Conservation (phyloP, 1,140 invertebrate genomes). For the Macrobrachium nipponense region DNA sequence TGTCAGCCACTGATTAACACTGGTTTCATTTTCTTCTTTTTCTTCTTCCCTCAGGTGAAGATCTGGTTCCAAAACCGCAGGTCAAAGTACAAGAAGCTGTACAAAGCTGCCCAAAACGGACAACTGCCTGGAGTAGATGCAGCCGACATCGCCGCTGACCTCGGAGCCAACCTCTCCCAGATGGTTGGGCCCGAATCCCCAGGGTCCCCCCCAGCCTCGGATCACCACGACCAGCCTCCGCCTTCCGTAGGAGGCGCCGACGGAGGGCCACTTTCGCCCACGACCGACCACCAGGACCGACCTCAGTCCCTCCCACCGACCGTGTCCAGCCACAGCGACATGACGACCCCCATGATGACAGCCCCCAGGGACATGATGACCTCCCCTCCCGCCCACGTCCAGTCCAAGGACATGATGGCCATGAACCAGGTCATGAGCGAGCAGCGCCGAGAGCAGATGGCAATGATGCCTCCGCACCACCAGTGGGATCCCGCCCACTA, state of each 20-base stretch:
- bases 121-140: conserved; percentile 58
- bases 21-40: background rate
- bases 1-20: conserved; percentile 1
- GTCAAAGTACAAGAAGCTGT: conserved; percentile 97
- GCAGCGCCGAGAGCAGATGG: conserved; percentile 38
- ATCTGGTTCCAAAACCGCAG: conserved; percentile 98
- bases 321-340: conserved; percentile 37
- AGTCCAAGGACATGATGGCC: conserved; percentile 55
- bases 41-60: conserved; percentile 83
- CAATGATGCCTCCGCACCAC: conserved; percentile 32
- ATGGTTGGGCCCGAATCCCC: conserved; percentile 52
- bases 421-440: conserved; percentile 46
- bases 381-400: conserved; percentile 34
- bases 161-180: conserved; percentile 35
- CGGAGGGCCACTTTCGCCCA: conserved; percentile 52
- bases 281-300: conserved; percentile 46
- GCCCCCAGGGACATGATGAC: conserved; percentile 31
- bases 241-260: conserved; percentile 37
- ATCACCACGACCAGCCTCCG: conserved; percentile 45
- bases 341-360: conserved; percentile 41
- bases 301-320: conserved; percentile 56
- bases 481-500: conserved; percentile 59
- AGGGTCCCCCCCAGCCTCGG: conserved; percentile 37
- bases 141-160: conserved; percentile 40
- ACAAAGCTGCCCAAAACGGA: conserved; percentile 79